A percentile compares a stretch with the other conserved stretches of the same genome.
Evolutionary conservation across 2,888 invertebrate species (phyloP).

Genomic region (Callimorpha dominula): DNA sequence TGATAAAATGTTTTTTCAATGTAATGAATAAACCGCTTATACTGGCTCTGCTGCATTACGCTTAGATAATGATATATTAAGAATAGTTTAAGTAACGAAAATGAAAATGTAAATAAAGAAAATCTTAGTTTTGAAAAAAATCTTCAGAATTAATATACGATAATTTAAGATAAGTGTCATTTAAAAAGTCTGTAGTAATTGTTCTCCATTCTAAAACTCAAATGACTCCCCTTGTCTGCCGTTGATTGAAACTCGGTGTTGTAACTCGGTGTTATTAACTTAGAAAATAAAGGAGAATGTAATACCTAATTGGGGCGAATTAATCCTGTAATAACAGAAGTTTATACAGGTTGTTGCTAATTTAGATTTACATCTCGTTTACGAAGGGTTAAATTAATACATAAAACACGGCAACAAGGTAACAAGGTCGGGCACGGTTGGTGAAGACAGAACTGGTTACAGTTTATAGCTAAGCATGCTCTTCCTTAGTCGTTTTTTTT

Average conservation of each 20-base stretch:
- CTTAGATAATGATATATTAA: too few species aligned
- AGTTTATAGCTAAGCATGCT: conserved; percentile 43
- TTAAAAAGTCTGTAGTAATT: background rate
- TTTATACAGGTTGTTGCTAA: conserved; percentile 57
- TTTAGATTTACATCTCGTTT: conserved; percentile 68
- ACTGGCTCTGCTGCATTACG: too few species aligned
- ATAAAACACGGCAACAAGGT: conserved; percentile 43
- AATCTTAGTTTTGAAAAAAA: too few species aligned
- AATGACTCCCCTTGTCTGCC: background rate
- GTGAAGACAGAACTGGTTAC: conserved; percentile 44
- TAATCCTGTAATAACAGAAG: conserved; percentile 57
- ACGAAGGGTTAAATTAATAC: conserved; percentile 50
- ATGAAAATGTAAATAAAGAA: too few species aligned
- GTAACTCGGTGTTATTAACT: conserved; percentile 28
- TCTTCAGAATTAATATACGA: too few species aligned
- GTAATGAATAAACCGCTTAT: too few species aligned
- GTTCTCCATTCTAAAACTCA: background rate
- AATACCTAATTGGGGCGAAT: conserved; percentile 45
- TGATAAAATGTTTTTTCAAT: too few species aligned
- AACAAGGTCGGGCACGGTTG: conserved; percentile 7
- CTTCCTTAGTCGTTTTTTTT: conserved; percentile 51
- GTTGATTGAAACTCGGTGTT: conserved; percentile 15
- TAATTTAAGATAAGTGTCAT: background rate
- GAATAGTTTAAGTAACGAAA: too few species aligned
- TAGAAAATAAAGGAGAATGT: conserved; percentile 34